phyloP scores from a whole-genome alignment of 2,888 invertebrate species.

The Rhyacophila evoluta region DNA sequence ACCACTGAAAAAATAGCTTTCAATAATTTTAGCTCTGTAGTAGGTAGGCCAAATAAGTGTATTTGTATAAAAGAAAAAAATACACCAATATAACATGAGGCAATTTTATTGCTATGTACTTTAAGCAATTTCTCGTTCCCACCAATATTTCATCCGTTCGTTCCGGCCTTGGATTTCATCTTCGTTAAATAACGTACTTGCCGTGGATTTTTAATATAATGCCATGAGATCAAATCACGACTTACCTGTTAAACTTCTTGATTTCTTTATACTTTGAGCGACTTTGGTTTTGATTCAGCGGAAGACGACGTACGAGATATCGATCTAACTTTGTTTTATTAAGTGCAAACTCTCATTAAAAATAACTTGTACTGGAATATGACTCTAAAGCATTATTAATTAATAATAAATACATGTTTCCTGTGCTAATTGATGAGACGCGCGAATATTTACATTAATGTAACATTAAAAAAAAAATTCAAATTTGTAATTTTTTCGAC shows the following conservation, averaged over 20 bases:
- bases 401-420: slow-evolving; percentile 13
- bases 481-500: too few relatives aligned
- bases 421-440: slow-evolving; percentile 4
- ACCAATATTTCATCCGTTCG: neutral
- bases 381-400: neutral
- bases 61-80: too few relatives aligned
- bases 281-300: slow-evolving; percentile 10
- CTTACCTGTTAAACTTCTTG: slow-evolving; percentile 6
- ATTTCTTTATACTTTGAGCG: neutral
- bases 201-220: neutral
- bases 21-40: too few relatives aligned
- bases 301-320: neutral
- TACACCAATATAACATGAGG: too few relatives aligned
- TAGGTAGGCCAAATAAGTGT: too few relatives aligned
- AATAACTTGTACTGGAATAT: neutral
- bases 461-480: too few relatives aligned
- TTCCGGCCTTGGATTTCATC: neutral
- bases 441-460: too few relatives aligned
- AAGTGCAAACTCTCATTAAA: slow-evolving; percentile 7
- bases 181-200: neutral
- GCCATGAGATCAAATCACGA: slow-evolving; percentile 20
- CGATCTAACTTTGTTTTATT: neutral
- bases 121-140: neutral
- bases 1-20: too few relatives aligned
- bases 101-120: too few relatives aligned